Base-by-base conservation (phyloP, 2,888 invertebrate genomes). In the Cepaea hortensis region DNA sequence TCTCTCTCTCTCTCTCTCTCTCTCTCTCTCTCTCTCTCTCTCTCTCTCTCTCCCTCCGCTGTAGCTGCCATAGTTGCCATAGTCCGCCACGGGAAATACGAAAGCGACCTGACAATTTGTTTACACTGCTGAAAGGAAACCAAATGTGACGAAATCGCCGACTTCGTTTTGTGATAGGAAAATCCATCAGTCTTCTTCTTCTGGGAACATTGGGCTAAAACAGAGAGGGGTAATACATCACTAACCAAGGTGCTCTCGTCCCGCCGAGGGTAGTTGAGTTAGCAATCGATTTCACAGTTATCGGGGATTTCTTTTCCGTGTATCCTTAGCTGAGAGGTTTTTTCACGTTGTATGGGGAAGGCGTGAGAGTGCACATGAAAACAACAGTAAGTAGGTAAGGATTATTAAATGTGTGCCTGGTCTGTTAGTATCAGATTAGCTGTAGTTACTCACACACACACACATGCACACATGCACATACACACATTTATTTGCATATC, bases 111-210 rank as follows among this genome's bases (percentile, higher is more conserved):
- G 77, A 61, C 77, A 79, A 61, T n/a, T 23, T 79, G 77, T 79
- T 79, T 79, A 79, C 77, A 4, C n/a, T 23, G 68, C 55, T 79
- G 61, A 79, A 79, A 79, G 23, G 61, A 79, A 79, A 79, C 61
- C 77, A 61, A 79, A 61, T 79, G 77, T 79, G 55, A 61, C 77
- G 61, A 79, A 79, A 79, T 61, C n/a, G 13, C 61, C 23, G n/a
- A 61, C 50, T 79, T 18, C 68, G 11, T 20, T n/a, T 68, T n/a
- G 20, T 68, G 5, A n/a, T 68, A 18, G 68, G n/a, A n/a, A 68
- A n/a, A 18, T 9, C 68, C 18, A 20, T 68, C 68, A n/a, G 5
- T n/a, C 18, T 4, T n/a, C 18, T 4, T 68, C 68, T 18, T n/a
- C 20, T 18, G 68, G n/a, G 18, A 4, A 68, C 20, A 18, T n/a